A percentile compares a stretch with the other conserved stretches of the same genome.
These are phyloP conservation scores for Sipha flava DNA, from an alignment of 1,140 invertebrate species.

Conservation along the genomic window DNA sequence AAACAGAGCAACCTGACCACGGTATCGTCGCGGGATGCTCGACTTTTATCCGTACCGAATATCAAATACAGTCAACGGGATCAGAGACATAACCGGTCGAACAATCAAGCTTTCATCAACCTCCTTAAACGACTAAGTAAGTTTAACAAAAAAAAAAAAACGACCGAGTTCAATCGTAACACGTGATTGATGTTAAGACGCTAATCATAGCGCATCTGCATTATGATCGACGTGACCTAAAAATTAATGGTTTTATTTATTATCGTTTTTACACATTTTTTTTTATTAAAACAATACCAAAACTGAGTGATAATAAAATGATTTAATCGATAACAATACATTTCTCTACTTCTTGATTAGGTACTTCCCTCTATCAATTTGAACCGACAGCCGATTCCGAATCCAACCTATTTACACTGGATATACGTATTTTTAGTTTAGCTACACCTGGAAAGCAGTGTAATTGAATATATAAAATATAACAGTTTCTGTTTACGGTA, in stretches of 20 bases:
- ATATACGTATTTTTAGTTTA: too few species aligned
- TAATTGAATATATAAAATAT: too few species aligned
- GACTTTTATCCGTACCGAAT: slow-evolving; percentile 67
- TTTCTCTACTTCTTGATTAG: too few species aligned
- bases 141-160: slow-evolving; percentile 44
- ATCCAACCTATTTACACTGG: too few species aligned
- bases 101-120: slow-evolving; percentile 47
- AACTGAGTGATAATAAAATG: background rate
- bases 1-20: slow-evolving; percentile 42
- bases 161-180: background rate
- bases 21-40: slow-evolving; percentile 53
- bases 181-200: background rate
- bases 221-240: background rate
- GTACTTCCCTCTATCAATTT: too few species aligned
- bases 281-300: too few species aligned
- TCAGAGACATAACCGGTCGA: slow-evolving; percentile 36
- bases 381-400: too few species aligned
- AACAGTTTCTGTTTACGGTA: too few species aligned
- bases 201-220: background rate
- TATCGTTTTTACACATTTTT: too few species aligned
- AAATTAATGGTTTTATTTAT: background rate
- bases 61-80: slow-evolving; percentile 55
- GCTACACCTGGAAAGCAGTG: too few species aligned
- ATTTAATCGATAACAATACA: too few species aligned
- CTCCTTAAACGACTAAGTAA: slow-evolving; percentile 78